A percentile compares a stretch with the other conserved stretches of the same genome.
phyloP scores from a whole-genome alignment of 2,888 invertebrate genomes.

The Tiliacea aurago region DNA sequence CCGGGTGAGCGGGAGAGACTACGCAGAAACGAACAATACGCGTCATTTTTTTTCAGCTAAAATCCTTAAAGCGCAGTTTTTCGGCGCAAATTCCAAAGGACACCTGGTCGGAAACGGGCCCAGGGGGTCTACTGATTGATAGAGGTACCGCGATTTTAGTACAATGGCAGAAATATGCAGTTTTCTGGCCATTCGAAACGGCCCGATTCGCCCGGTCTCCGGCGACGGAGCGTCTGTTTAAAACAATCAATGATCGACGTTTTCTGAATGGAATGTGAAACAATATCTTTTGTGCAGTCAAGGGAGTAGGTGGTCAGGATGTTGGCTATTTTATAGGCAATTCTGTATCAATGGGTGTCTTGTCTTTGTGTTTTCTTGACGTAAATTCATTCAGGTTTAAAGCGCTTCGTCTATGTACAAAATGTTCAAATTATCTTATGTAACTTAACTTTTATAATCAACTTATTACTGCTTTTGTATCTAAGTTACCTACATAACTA shows the following conservation, averaged over 20 bases:
- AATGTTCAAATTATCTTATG: slow-evolving; percentile 36
- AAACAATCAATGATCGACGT: slow-evolving; percentile 90
- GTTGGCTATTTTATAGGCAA: slow-evolving; percentile 80
- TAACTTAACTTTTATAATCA: slow-evolving; percentile 1
- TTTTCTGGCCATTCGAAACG: slow-evolving; percentile 76
- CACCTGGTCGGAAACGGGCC: slow-evolving; percentile 90
- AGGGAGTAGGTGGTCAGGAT: slow-evolving; percentile 80
- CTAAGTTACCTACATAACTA: slow-evolving; percentile 8
- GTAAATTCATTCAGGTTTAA: slow-evolving; percentile 51
- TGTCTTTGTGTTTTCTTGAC: slow-evolving; percentile 33
- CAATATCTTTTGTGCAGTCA: slow-evolving; percentile 80
- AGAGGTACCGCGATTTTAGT: slow-evolving; percentile 84
- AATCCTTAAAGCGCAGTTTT: slow-evolving; percentile 86
- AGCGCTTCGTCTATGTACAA: slow-evolving; percentile 9
- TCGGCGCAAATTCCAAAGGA: slow-evolving; percentile 89
- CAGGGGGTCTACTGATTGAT: slow-evolving; percentile 89
- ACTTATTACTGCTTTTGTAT: background rate
- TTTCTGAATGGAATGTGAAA: slow-evolving; percentile 87
- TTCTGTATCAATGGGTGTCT: slow-evolving; percentile 59
- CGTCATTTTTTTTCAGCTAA: slow-evolving; percentile 81
- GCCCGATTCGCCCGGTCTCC: slow-evolving; percentile 66
- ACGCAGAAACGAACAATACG: slow-evolving; percentile 87
- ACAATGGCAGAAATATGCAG: slow-evolving; percentile 80
- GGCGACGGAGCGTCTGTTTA: slow-evolving; percentile 89
- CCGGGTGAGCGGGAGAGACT: slow-evolving; percentile 73